Evolutionary conservation across 1,140 invertebrate genomes (phyloP).

Genomic region (Venustaconcha ellipsiformis): DNA sequence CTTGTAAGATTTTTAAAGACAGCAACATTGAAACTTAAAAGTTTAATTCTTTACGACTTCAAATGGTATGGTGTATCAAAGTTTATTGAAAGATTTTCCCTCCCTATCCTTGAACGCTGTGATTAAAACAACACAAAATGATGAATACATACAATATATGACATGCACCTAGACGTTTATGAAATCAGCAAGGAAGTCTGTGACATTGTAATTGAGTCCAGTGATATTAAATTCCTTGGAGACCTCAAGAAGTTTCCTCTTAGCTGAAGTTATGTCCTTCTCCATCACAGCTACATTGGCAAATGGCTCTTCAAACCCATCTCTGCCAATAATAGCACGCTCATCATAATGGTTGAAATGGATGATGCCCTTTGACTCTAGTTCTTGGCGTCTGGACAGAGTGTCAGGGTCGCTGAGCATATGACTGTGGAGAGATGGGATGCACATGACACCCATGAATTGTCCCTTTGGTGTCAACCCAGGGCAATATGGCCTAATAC

Average conservation of each 20-base stretch:
- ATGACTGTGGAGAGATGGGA: conserved; percentile 35
- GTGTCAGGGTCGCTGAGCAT: conserved; percentile 17
- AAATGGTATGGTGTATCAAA: too few relatives aligned
- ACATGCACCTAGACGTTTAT: too few relatives aligned
- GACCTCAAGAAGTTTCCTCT: conserved; percentile 31
- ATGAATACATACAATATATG: too few relatives aligned
- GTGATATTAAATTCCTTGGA: conserved; percentile 27
- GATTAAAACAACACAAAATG: too few relatives aligned
- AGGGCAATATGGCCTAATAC: conserved; percentile 34
- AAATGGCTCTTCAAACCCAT: conserved; percentile 34
- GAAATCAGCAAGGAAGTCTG: conserved; percentile 34
- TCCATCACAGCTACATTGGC: conserved; percentile 42
- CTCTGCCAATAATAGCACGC: neutral
- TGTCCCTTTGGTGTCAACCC: conserved; percentile 1
- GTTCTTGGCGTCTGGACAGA: neutral
- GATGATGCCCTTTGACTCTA: conserved; percentile 13
- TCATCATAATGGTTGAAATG: conserved; percentile 36
- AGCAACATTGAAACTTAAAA: too few relatives aligned
- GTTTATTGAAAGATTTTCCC: too few relatives aligned
- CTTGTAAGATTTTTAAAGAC: too few relatives aligned
- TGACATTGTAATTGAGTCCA: conserved; percentile 25
- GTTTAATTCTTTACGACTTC: too few relatives aligned
- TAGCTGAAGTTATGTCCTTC: conserved; percentile 2
- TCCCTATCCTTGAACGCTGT: too few relatives aligned
- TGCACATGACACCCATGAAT: conserved; percentile 46